Percentiles rank a stretch among this genome's conserved stretches.
Conservation (phyloP, 2,797 vertebrate species). For the Glyptemys insculpta region DNA sequence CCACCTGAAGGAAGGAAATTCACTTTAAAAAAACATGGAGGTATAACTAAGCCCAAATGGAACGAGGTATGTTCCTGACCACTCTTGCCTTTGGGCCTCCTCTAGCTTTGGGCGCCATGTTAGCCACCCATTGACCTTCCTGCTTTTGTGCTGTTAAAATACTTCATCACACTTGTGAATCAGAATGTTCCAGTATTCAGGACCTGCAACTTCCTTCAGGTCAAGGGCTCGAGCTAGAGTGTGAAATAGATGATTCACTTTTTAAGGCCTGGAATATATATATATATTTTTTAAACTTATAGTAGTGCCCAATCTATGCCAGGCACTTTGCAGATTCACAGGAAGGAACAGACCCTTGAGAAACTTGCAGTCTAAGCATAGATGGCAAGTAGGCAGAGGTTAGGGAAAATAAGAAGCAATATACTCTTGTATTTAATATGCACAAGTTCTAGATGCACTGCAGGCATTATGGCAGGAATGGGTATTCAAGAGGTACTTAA, state of each 20-base stretch:
- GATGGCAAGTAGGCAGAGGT: slow-evolving; percentile 33
- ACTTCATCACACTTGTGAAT: neutral
- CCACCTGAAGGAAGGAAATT: rapidly evolving
- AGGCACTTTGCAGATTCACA: neutral
- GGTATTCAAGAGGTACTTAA: slow-evolving; percentile 8
- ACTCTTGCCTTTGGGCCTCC: neutral
- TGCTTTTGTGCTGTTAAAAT: neutral
- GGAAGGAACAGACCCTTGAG: neutral
- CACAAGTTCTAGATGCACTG: slow-evolving; percentile 59
- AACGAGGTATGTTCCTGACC: neutral
- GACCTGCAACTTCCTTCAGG: neutral
- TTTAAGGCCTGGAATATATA: neutral
- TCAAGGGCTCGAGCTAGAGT: neutral
- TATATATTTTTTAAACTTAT: slow-evolving; percentile 21
- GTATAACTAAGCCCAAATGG: neutral
- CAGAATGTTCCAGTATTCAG: neutral
- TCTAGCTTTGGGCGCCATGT: neutral
- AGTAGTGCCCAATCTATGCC: neutral
- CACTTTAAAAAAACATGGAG: neutral
- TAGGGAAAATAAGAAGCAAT: slow-evolving; percentile 67
- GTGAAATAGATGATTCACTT: neutral
- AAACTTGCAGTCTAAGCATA: slow-evolving; percentile 45
- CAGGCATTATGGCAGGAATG: slow-evolving; percentile 47
- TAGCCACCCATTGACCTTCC: neutral
- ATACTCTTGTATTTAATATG: slow-evolving; percentile 58